phyloP scores from a whole-genome alignment of 2,797 vertebrate species.

The Halcyon leucocephala region DNA sequence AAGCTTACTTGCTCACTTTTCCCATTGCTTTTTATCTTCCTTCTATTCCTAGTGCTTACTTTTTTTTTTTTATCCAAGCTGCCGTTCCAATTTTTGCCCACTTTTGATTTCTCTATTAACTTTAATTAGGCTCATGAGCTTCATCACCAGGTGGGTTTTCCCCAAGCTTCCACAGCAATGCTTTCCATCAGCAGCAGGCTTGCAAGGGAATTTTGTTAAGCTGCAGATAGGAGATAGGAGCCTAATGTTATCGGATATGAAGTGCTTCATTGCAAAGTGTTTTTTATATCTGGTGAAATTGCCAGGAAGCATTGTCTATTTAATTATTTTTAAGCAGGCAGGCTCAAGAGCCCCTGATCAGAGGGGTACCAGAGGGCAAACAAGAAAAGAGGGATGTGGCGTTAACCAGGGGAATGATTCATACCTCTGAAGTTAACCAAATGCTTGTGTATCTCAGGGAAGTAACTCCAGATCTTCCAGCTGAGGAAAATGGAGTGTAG shows the following conservation, averaged over 20 bases:
- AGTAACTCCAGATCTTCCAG: neutral
- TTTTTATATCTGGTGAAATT: conserved; percentile 5
- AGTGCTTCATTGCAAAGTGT: neutral
- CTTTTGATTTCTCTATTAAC: conserved; percentile 75
- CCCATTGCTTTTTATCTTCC: neutral
- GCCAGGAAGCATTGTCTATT: conserved; percentile 6
- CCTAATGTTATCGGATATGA: neutral
- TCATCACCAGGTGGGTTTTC: conserved; percentile 78
- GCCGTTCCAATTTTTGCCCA: conserved; percentile 11
- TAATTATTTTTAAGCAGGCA: conserved; percentile 12
- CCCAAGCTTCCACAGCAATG: conserved; percentile 60
- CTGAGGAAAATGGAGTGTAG: neutral
- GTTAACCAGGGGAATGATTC: neutral
- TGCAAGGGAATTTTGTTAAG: conserved; percentile 69
- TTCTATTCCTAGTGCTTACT: neutral
- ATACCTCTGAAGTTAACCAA: conserved; percentile 9
- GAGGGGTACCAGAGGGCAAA: neutral
- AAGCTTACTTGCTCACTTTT: neutral
- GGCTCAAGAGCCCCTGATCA: neutral
- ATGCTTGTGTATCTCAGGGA: neutral
- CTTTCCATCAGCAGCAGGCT: conserved; percentile 51
- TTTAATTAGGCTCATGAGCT: conserved; percentile 77
- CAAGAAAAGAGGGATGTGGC: neutral
- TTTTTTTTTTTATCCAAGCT: neutral
- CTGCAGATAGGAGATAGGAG: conserved; percentile 45